Evolutionary conservation across 1,140 invertebrate species (phyloP).

Genomic region (Sweltsa coloradensis): DNA sequence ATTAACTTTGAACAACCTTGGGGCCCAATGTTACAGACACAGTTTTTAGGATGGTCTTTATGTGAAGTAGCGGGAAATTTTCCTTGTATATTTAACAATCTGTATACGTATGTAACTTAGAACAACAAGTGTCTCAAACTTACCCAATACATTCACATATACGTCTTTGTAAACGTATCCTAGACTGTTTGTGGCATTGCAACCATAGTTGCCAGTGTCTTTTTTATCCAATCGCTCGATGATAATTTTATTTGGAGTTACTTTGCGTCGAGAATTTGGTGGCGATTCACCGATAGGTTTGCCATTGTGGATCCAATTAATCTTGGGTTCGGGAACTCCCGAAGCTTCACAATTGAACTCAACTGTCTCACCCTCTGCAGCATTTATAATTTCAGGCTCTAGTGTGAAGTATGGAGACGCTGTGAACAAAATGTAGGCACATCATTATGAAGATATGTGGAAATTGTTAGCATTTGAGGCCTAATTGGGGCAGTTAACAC

Average conservation of each 20-base stretch:
- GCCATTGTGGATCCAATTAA: slow-evolving; percentile 96
- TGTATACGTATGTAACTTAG: no score
- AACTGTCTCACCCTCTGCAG: slow-evolving; percentile 82
- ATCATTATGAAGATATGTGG: background rate
- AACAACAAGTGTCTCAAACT: no score
- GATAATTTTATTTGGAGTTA: slow-evolving; percentile 55
- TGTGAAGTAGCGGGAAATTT: no score
- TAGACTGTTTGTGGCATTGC: slow-evolving; percentile 95
- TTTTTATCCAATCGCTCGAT: slow-evolving; percentile 72
- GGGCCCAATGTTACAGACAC: no score
- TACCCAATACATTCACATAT: slow-evolving; percentile 88
- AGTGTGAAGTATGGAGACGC: slow-evolving; percentile 82
- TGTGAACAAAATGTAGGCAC: background rate
- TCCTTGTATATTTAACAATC: no score
- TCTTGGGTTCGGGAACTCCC: slow-evolving; percentile 78
- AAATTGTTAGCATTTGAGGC: no score
- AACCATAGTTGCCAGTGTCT: slow-evolving; percentile 96
- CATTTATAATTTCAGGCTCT: slow-evolving; percentile 80
- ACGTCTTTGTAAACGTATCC: slow-evolving; percentile 98
- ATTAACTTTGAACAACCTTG: no score
- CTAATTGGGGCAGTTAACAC: no score
- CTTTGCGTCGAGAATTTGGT: slow-evolving; percentile 52
- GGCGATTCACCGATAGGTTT: slow-evolving; percentile 67
- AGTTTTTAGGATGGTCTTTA: no score
- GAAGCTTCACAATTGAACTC: slow-evolving; percentile 77